A percentile compares a stretch with the other conserved stretches of the same genome.
Evolutionary conservation across 2,888 invertebrate genomes (phyloP).

Genomic region (Perizoma flavofasciatum): DNA sequence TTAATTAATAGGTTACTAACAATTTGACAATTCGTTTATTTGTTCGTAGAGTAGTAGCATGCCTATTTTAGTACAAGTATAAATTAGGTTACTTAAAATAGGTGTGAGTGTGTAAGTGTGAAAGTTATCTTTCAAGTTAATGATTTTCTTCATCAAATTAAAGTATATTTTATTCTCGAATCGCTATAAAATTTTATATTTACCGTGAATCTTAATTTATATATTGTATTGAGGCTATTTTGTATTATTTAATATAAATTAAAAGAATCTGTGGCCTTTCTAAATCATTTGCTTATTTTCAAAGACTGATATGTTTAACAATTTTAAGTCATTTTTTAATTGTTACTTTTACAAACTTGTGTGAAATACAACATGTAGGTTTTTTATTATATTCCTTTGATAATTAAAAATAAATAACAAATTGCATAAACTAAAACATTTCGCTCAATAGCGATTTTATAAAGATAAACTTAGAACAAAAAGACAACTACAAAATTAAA

Average conservation of each 20-base stretch:
- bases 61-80: conserved; percentile 83
- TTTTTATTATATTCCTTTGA: too few species aligned
- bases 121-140: conserved; percentile 33
- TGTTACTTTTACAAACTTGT: conserved; percentile 21
- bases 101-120: conserved; percentile 69
- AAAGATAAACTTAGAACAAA: too few species aligned
- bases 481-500: too few species aligned
- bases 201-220: conserved; percentile 8
- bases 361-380: not conserved
- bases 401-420: too few species aligned
- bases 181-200: conserved; percentile 11
- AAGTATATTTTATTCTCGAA: conserved; percentile 17
- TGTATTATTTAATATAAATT: conserved; percentile 29
- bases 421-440: too few species aligned
- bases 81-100: conserved; percentile 68
- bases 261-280: conserved; percentile 29
- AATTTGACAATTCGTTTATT: conserved; percentile 65
- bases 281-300: conserved; percentile 16
- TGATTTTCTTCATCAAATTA: conserved; percentile 1
- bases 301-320: conserved; percentile 33
- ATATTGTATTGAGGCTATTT: conserved; percentile 22
- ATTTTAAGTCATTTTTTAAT: conserved; percentile 11
- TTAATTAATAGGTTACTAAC: conserved; percentile 73
- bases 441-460: too few species aligned
- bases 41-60: conserved; percentile 72